These are phyloP conservation scores for Spinus olivaceus DNA, from an alignment of 2,797 vertebrate species.

Conservation along the genomic window DNA sequence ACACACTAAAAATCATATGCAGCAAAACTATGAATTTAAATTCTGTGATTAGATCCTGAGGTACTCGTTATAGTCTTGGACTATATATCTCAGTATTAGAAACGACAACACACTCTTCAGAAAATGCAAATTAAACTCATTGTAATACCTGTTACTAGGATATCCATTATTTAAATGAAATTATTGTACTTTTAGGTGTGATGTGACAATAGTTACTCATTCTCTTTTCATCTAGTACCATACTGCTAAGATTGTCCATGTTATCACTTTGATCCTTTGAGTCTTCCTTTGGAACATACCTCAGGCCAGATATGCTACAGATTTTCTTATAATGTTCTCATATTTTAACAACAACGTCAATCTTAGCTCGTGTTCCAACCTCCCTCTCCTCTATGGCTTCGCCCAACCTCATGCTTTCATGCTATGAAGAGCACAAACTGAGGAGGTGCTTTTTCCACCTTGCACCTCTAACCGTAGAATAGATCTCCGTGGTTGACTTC, in stretches of 20 bases:
- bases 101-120: neutral
- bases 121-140: neutral
- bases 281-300: neutral
- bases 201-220: neutral
- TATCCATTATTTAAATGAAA: neutral
- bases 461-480: neutral
- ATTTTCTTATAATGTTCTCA: neutral
- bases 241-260: neutral
- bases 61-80: neutral
- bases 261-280: rapidly evolving
- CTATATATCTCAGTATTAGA: neutral
- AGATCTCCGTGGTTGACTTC: neutral
- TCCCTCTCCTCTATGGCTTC: neutral
- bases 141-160: neutral
- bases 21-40: neutral
- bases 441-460: neutral
- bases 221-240: neutral
- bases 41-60: neutral
- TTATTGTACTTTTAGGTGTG: neutral
- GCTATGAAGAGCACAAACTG: neutral
- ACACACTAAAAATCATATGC: neutral
- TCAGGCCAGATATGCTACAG: neutral
- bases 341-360: neutral
- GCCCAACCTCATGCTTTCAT: neutral
- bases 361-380: neutral